Evolutionary conservation across 2,797 vertebrate species (phyloP).

Genomic region (Nasua narica): DNA sequence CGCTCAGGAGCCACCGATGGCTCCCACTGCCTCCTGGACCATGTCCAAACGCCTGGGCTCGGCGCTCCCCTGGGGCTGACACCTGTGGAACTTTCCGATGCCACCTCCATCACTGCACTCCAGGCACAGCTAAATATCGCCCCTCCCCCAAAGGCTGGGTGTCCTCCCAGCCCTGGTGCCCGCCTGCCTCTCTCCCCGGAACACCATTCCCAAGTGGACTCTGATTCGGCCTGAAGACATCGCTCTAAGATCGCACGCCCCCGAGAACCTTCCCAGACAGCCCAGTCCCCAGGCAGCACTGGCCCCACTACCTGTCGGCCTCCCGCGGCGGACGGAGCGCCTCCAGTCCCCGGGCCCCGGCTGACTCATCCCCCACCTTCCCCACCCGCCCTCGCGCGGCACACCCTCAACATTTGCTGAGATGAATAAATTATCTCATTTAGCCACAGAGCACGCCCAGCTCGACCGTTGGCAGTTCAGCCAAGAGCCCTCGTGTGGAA

Average conservation of each 20-base stretch:
- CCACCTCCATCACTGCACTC: background rate
- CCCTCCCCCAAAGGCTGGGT: background rate
- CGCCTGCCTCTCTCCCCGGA: background rate
- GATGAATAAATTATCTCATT: slow-evolving; percentile 63
- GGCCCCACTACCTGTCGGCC: background rate
- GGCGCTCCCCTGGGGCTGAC: background rate
- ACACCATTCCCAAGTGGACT: background rate
- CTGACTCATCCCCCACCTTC: background rate
- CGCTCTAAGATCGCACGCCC: background rate
- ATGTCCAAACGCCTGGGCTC: background rate
- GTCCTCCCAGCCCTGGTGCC: background rate
- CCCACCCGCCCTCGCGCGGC: background rate
- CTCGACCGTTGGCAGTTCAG: slow-evolving; percentile 23
- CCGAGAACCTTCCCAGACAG: background rate
- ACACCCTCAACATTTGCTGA: slow-evolving; percentile 47
- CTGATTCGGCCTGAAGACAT: background rate
- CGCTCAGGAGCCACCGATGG: background rate
- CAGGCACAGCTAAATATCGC: background rate
- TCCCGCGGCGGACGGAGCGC: background rate
- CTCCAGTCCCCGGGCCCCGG: background rate
- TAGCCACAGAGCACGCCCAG: slow-evolving; percentile 54
- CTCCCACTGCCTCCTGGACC: background rate
- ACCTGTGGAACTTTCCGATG: background rate
- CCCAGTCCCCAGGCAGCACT: background rate
- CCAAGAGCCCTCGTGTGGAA: slow-evolving; percentile 60